Conservation (phyloP, 2,113 vertebrate genomes). For the Scomber colias region DNA sequence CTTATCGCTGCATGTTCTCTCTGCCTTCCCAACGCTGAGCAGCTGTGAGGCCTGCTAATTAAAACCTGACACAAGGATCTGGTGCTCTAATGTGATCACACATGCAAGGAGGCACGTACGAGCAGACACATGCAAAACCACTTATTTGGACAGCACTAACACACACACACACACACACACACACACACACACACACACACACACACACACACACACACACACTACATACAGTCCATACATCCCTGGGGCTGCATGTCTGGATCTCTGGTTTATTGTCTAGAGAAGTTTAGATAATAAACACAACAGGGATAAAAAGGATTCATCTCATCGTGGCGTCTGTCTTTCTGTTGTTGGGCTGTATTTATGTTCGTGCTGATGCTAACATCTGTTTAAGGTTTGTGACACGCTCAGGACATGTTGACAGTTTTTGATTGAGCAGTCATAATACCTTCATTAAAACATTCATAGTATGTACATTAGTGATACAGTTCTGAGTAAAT, state of each 20-base stretch:
- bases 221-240: conserved; percentile 21
- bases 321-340: conserved; percentile 9
- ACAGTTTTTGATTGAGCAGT: neutral
- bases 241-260: conserved; percentile 45
- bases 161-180: neutral
- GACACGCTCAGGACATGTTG: neutral
- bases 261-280: conserved; percentile 36
- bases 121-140: conserved; percentile 8
- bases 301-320: conserved; percentile 6
- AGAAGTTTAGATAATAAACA: conserved; percentile 17
- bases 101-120: conserved; percentile 62
- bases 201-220: neutral
- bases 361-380: neutral
- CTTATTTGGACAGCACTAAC: conserved; percentile 16
- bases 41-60: conserved; percentile 75
- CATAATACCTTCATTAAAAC: neutral
- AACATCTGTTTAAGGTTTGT: neutral
- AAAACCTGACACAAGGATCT: conserved; percentile 67
- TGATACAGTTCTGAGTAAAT: neutral
- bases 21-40: conserved; percentile 50
- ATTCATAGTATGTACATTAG: neutral
- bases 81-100: conserved; percentile 74
- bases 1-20: conserved; percentile 74
- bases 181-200: neutral
- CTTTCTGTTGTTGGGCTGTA: neutral